These are phyloP conservation scores for Nothoprocta perdicaria DNA, from an alignment of 2,113 vertebrate species.

Conservation along the genomic window DNA sequence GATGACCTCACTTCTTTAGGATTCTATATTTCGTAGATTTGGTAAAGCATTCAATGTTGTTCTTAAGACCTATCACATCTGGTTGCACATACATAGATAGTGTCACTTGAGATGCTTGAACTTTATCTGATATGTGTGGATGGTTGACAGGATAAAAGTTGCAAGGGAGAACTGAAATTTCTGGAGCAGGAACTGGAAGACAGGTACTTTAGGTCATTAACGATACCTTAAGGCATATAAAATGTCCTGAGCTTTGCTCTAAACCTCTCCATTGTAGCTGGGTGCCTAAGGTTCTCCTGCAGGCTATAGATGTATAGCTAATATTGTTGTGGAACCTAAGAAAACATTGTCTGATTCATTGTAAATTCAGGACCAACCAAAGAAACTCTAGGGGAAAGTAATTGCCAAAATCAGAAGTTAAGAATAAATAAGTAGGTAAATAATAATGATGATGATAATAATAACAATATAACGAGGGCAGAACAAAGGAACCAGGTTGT, in stretches of 20 bases:
- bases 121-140: accelerated
- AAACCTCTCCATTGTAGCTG: not conserved
- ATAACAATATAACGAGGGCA: not conserved
- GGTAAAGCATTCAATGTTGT: not conserved
- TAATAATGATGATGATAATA: too few species aligned
- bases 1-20: not conserved
- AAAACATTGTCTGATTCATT: not conserved
- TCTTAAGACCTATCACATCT: not conserved
- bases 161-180: not conserved
- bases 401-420: not conserved
- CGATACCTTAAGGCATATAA: not conserved
- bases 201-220: not conserved
- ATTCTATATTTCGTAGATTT: not conserved
- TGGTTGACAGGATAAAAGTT: not conserved
- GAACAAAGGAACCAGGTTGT: not conserved
- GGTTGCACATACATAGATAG: accelerated
- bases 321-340: not conserved
- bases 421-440: not conserved
- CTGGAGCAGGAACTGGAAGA: not conserved
- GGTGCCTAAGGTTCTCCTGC: not conserved
- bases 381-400: not conserved
- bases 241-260: not conserved
- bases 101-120: not conserved
- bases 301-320: not conserved
- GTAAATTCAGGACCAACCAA: not conserved